Percentiles rank a stretch among this genome's conserved stretches.
Evolutionary conservation across 2,113 vertebrate species (phyloP).

Genomic region (Cryptomyrus ogoouensis): DNA sequence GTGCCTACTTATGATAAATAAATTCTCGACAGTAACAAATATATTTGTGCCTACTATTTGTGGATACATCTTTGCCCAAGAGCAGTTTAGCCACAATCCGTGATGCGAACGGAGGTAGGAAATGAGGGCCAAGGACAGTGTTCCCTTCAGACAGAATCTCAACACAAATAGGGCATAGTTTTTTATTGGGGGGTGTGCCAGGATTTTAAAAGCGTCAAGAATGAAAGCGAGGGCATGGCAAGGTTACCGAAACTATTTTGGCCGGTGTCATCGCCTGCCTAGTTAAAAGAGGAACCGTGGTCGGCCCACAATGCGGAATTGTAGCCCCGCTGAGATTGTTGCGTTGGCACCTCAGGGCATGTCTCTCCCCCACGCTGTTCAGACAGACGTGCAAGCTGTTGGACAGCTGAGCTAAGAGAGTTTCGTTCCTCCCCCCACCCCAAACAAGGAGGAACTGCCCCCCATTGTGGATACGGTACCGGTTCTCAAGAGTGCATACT

Average conservation of each 20-base stretch:
- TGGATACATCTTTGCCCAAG: background rate
- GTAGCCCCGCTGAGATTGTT: background rate
- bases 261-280: background rate
- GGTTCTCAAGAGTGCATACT: background rate
- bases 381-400: slow-evolving; percentile 12
- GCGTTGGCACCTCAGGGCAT: background rate
- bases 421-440: background rate
- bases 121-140: slow-evolving; percentile 4
- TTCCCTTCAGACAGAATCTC: background rate
- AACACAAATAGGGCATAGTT: background rate
- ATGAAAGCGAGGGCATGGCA: slow-evolving; percentile 13
- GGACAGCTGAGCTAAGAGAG: slow-evolving; percentile 15
- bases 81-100: background rate
- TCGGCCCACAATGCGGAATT: background rate
- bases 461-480: background rate
- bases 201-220: slow-evolving; percentile 2
- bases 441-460: background rate
- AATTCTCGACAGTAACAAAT: slow-evolving; percentile 14
- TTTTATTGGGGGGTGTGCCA: background rate
- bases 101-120: background rate
- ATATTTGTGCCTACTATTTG: slow-evolving; percentile 2
- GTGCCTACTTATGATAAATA: slow-evolving; percentile 2
- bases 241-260: background rate
- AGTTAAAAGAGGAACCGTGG: background rate
- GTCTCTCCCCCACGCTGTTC: slow-evolving; percentile 15